Percentiles rank a stretch among this genome's conserved stretches.
Conservation (phyloP, 2,888 invertebrate species). For the Lissocephala sabroskyi region DNA sequence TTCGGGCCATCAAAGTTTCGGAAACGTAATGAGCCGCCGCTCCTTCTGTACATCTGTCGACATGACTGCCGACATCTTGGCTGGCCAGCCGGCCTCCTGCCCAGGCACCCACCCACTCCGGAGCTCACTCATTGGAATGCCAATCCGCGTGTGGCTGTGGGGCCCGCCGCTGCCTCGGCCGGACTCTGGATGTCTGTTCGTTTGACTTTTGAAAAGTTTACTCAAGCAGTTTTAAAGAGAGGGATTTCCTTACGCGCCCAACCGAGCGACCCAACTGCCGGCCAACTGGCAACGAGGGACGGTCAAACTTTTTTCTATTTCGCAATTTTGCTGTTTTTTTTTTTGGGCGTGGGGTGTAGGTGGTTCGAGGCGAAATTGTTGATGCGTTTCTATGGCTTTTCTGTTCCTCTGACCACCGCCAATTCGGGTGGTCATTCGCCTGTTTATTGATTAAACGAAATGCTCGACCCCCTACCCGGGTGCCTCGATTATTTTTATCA, state of each 20-base stretch:
- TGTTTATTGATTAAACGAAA: no score
- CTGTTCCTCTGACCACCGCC: no score
- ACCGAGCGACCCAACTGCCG: background rate
- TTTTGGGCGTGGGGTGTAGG: no score
- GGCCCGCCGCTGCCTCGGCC: slow-evolving; percentile 5
- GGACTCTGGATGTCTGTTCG: slow-evolving; percentile 23
- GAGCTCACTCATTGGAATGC: background rate
- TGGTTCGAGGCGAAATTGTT: no score
- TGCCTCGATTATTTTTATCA: no score
- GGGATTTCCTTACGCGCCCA: slow-evolving; percentile 20
- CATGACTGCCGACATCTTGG: background rate
- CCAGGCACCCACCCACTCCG: background rate
- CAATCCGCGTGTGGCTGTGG: background rate
- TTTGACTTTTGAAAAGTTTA: slow-evolving; percentile 38
- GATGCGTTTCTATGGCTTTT: no score
- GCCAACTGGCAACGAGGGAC: no score
- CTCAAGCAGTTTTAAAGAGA: slow-evolving; percentile 31
- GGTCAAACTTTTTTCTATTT: no score
- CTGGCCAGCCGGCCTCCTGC: no score
- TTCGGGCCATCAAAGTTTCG: slow-evolving; percentile 27
- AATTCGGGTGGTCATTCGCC: no score
- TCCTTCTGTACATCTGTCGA: slow-evolving; percentile 6
- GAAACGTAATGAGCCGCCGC: slow-evolving; percentile 35
- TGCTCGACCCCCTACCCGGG: no score
- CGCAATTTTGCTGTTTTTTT: no score